phyloP scores from a whole-genome alignment of 2,888 invertebrate species.

The Uropetala carovei region DNA sequence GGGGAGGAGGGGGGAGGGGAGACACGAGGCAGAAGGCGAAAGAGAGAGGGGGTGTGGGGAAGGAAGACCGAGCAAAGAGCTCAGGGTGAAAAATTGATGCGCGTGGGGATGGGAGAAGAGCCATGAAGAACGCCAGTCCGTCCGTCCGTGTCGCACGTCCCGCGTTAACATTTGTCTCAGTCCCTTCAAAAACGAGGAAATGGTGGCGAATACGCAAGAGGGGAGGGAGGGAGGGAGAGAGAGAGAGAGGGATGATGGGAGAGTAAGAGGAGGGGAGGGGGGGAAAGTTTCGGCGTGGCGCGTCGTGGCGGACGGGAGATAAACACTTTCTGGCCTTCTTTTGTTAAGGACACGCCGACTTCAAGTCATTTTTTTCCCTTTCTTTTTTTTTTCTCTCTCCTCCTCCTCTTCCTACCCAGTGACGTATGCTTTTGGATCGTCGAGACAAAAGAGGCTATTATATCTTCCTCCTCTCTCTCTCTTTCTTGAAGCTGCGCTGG shows the following conservation, averaged over 20 bases:
- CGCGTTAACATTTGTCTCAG: neutral
- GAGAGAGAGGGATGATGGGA: too few relatives aligned
- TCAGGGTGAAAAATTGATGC: conserved; percentile 1
- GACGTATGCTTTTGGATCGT: neutral
- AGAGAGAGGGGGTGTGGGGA: too few relatives aligned
- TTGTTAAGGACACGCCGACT: neutral
- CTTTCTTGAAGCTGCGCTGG: neutral
- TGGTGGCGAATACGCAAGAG: neutral
- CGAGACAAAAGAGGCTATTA: neutral
- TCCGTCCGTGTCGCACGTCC: neutral
- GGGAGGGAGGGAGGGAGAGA: neutral
- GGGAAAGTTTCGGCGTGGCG: neutral
- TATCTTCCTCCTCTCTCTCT: neutral
- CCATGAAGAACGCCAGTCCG: neutral
- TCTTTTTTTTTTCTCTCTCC: neutral
- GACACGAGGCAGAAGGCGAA: too few relatives aligned
- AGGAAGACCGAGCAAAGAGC: too few relatives aligned
- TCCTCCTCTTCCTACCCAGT: neutral
- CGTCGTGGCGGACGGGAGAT: neutral
- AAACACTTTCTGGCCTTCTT: neutral
- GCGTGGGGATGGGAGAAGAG: neutral
- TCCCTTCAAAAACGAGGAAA: neutral
- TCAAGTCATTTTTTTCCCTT: neutral
- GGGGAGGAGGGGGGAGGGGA: neutral
- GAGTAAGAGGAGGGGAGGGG: too few relatives aligned